Base-by-base conservation (phyloP, 1,140 invertebrate genomes). In the Gryllus bimaculatus region DNA sequence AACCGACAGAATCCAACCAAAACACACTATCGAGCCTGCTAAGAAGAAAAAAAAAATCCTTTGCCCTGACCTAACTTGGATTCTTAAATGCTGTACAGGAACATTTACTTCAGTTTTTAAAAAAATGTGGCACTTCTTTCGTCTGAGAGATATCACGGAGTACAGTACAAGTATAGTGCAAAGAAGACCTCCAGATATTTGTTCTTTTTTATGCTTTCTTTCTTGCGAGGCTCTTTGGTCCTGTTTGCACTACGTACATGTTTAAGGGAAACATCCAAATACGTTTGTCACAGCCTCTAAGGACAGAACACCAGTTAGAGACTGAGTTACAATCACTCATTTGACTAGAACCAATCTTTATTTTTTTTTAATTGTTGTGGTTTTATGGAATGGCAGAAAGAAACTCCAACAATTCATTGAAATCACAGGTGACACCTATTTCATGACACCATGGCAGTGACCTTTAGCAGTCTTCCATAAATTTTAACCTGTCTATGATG, bases 1-100 rank as follows among this genome's bases (percentile, higher is more conserved):
- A 80, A 81, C 79, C 20, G 54, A 76, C 80, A 81, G 78, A 78
- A 77, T 77, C 78, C 79, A 79, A 79, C 77, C 76, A 79, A 81
- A 81, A 78, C 74, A 49, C 54, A 73, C 77, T 54, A 48, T 77
- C 78, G 74, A 80, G 80, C 79, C 80, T 73, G 77, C 78, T 79
- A 79, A 78, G 78, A 78, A 78, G 81, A 78, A 79, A 78, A 79
- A 81, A 76, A 79, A 79, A n/a, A n/a, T n/a, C 78, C 74, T 80
- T 79, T 47, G 80, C 81, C 81, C 81, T 80, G 81, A 81, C 81
- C 80, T 81, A 81, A 79, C 81, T 87, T 87, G 87, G 85, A 87
- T 87, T 86, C 84, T 87, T 87, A 87, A 87, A 87, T 87, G 86
- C 85, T 87, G 86, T 86, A 86, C 85, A 87, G 86, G 86, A 87